phyloP scores from a whole-genome alignment of 2,797 vertebrate species.

The Cephalopachus bancanus region DNA sequence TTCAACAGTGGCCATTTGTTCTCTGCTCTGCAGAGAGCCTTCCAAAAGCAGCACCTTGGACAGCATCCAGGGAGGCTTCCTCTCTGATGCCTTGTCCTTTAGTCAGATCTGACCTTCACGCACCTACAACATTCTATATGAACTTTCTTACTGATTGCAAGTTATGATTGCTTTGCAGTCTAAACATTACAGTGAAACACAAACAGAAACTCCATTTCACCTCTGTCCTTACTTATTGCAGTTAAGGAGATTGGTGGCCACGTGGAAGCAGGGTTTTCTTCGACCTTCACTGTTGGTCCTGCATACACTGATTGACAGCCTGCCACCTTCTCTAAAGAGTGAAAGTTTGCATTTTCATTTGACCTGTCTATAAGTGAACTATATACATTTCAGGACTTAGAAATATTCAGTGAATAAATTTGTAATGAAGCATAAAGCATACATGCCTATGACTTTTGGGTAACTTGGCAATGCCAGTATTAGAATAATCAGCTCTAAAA shows the following conservation, averaged over 20 bases:
- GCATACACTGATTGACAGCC: slow-evolving; percentile 83
- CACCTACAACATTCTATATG: slow-evolving; percentile 84
- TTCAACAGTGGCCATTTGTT: slow-evolving; percentile 70
- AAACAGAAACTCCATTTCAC: slow-evolving; percentile 91
- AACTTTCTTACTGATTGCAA: slow-evolving; percentile 88
- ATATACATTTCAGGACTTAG: slow-evolving; percentile 57
- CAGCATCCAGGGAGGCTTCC: slow-evolving; percentile 83
- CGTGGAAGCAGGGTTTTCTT: slow-evolving; percentile 80
- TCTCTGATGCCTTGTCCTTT: slow-evolving; percentile 93
- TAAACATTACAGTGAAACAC: slow-evolving; percentile 85
- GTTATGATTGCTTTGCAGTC: slow-evolving; percentile 90
- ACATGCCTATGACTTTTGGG: background rate
- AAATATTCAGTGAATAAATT: slow-evolving; percentile 63
- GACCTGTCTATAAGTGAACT: slow-evolving; percentile 60
- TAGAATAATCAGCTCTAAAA: slow-evolving; percentile 51
- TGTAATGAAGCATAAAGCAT: background rate
- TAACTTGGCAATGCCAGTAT: background rate
- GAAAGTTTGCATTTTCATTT: slow-evolving; percentile 17
- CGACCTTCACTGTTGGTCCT: slow-evolving; percentile 88
- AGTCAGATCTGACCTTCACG: slow-evolving; percentile 93
- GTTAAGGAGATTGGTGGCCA: slow-evolving; percentile 88
- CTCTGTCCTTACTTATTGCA: slow-evolving; percentile 88
- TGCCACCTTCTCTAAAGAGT: slow-evolving; percentile 81
- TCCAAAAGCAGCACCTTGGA: slow-evolving; percentile 86
- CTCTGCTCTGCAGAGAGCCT: slow-evolving; percentile 65